These are phyloP conservation scores for Antedon mediterranea DNA, from an alignment of 53 echinoderm and acorn worm species.

Conservation along the genomic window DNA sequence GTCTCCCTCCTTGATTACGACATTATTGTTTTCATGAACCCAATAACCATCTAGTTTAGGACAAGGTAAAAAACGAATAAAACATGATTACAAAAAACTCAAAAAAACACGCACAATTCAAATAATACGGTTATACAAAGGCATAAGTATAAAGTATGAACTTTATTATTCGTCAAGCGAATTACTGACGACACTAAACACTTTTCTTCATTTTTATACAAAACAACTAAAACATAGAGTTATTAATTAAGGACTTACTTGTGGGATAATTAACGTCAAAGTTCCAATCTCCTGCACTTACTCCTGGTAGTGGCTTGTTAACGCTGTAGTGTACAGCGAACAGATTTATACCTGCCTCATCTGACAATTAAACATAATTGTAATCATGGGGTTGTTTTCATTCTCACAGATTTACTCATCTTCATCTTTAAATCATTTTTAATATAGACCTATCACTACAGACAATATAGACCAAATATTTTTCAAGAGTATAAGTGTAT, in stretches of 20 bases:
- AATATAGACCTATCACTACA: too few relatives aligned
- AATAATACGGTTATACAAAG: not conserved
- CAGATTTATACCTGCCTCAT: slow-evolving; percentile 35
- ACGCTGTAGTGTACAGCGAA: slow-evolving; percentile 81
- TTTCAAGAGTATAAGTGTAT: too few relatives aligned
- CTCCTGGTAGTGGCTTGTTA: slow-evolving; percentile 28
- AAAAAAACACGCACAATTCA: not conserved
- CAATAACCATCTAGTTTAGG: slow-evolving; percentile 15
- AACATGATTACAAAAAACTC: not conserved
- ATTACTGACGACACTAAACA: too few relatives aligned
- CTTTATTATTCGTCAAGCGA: not conserved
- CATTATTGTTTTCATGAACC: slow-evolving; percentile 17
- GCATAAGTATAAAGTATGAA: not conserved
- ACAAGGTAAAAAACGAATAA: not conserved
- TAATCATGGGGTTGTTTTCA: too few relatives aligned
- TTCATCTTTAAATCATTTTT: too few relatives aligned
- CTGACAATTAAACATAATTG: slow-evolving; percentile 9
- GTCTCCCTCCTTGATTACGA: slow-evolving; percentile 10
- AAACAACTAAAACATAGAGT: too few relatives aligned
- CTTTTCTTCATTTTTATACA: too few relatives aligned
- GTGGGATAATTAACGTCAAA: slow-evolving; percentile 38
- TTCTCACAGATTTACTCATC: too few relatives aligned
- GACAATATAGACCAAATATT: too few relatives aligned
- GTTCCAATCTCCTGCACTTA: slow-evolving; percentile 59
- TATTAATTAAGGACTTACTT: slow-evolving; percentile 1